phyloP scores from a whole-genome alignment of 2,113 vertebrate genomes.

The Poecilia latipinna region DNA sequence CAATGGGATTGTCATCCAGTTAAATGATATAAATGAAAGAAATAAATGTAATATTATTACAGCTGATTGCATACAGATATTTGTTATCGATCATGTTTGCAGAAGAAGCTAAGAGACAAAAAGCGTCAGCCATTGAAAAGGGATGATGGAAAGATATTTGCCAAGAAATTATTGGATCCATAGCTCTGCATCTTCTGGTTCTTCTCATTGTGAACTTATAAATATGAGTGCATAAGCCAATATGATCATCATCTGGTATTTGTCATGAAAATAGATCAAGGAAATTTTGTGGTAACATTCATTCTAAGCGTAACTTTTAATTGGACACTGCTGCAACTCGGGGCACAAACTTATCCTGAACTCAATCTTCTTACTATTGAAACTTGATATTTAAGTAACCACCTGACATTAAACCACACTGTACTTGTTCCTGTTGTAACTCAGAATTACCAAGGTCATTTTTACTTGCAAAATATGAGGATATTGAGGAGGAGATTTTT shows the following conservation, averaged over 20 bases:
- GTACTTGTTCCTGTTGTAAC: not conserved
- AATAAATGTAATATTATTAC: constrained; percentile 62
- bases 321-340: not conserved
- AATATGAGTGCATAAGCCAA: constrained; percentile 18
- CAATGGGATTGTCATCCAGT: constrained; percentile 22
- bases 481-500: not conserved
- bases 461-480: not conserved
- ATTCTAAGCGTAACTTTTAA: not conserved
- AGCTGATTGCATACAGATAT: constrained; percentile 48
- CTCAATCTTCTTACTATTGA: not conserved
- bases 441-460: not conserved
- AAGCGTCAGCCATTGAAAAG: constrained; percentile 2
- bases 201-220: constrained; percentile 19
- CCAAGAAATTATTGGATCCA: constrained; percentile 44
- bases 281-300: not conserved
- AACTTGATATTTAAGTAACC: not conserved
- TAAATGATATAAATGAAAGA: constrained; percentile 68
- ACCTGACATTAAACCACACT: not conserved
- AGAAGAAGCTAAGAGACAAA: constrained; percentile 21
- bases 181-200: constrained; percentile 40
- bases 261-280: constrained; percentile 28
- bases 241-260: constrained; percentile 19
- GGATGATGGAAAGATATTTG: not conserved
- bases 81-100: constrained; percentile 51
- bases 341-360: not conserved